Base-by-base conservation (phyloP, 2,888 invertebrate species). In the Heliconius erato region DNA sequence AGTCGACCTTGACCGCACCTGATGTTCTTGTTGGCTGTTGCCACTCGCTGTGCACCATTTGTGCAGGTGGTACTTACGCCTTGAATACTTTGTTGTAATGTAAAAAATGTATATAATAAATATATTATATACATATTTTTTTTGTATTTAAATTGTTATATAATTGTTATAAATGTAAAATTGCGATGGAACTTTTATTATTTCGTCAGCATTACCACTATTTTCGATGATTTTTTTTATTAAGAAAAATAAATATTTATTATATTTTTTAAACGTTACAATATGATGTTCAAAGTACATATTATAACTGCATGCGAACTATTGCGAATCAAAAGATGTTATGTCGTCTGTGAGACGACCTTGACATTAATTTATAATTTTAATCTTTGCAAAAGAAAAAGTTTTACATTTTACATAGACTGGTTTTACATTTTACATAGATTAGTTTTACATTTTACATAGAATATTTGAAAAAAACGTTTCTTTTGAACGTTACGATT, bases 1-100 rank as follows among this genome's bases (percentile, higher is more conserved):
- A 79, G 78, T 81, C 86, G 89, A 87, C 87, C 86, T 88, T 87
- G 86, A 83, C 81, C 78, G 78, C 44, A 82, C 84, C 82, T 84
- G 82, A 83, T 79, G 83, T 74, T n/a, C n/a, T 72, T 72, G 77
- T 74, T 83, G 49, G 81, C 76, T 69, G 74, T 68, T 74, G 79
- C 54, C 72, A 77, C 40, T 67, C n/a, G 71, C 26, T 40, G n/a
- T 74, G 44, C 74, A 76, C 74, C 32, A 59, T 76, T 35, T n/a
- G 74, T 59, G 74, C 74, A 59, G 74, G 54, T 59, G 74, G 54
- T 40, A 40, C 40, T 5, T 74, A 54, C n/a, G 32, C 59, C 23
- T 74, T 28, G 32, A 59, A 35, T 23, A 35, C 7, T 68, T 68
- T 40, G 69, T 19, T 35, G 35, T 23, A 11, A 69, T 35, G 6